Percentiles rank a stretch among this genome's conserved stretches.
phyloP scores from a whole-genome alignment of 2,113 vertebrate genomes.

The Phrynosoma platyrhinos region DNA sequence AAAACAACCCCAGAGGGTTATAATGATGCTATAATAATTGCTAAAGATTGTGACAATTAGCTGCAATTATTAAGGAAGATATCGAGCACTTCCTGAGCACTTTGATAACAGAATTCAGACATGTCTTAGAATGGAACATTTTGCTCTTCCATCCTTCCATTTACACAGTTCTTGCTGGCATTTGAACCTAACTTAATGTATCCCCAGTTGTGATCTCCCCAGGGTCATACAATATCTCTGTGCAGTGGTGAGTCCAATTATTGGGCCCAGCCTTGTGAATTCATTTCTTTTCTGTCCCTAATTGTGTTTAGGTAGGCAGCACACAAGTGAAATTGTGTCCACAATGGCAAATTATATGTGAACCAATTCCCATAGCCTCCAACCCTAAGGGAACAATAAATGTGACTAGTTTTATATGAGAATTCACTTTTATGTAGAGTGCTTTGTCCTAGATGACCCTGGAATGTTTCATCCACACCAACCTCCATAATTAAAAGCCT shows the following conservation, averaged over 20 bases:
- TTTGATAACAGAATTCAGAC: neutral
- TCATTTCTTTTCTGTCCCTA: neutral
- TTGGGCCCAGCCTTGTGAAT: neutral
- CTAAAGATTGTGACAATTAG: neutral
- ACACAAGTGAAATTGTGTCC: conserved; percentile 47
- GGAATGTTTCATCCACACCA: conserved; percentile 36
- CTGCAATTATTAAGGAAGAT: neutral
- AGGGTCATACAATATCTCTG: neutral
- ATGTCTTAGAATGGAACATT: neutral
- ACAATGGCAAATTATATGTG: conserved; percentile 65
- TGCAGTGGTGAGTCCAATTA: neutral
- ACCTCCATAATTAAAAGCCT: conserved; percentile 71
- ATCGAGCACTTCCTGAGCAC: neutral
- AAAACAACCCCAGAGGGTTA: neutral
- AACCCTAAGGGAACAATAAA: conserved; percentile 24
- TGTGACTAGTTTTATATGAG: conserved; percentile 49
- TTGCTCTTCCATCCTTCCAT: neutral
- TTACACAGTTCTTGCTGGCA: neutral
- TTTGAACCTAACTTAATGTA: neutral
- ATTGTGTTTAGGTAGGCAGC: conserved; percentile 30
- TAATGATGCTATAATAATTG: neutral
- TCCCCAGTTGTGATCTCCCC: neutral
- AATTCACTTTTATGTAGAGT: conserved; percentile 72
- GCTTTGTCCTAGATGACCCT: conserved; percentile 72
- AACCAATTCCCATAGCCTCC: conserved; percentile 37